phyloP scores from a whole-genome alignment of 2,888 invertebrate species.

The Erebia aethiops region DNA sequence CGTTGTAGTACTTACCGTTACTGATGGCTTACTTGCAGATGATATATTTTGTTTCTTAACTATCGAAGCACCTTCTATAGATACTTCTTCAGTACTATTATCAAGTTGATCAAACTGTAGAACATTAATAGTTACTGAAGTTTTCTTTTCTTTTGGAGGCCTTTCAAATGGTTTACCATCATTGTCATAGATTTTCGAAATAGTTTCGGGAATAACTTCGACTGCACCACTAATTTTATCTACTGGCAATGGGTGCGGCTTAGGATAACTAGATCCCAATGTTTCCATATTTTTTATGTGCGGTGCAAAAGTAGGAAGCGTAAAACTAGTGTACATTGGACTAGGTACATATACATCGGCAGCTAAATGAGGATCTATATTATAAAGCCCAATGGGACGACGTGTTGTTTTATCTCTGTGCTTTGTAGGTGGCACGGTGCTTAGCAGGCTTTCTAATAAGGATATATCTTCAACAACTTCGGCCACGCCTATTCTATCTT shows the following conservation, averaged over 20 bases:
- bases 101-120: conserved; percentile 62
- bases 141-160: conserved; percentile 77
- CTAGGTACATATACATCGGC: conserved; percentile 69
- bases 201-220: conserved; percentile 55
- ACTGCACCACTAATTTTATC: conserved; percentile 83
- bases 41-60: conserved; percentile 64
- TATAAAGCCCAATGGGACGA: conserved; percentile 59
- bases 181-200: conserved; percentile 54
- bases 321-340: conserved; percentile 86
- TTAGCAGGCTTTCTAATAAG: conserved; percentile 71
- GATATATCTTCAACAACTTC: conserved; percentile 78
- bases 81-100: conserved; percentile 68
- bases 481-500: conserved; percentile 79
- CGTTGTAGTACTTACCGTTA: conserved; percentile 42
- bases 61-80: conserved; percentile 75
- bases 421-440: conserved; percentile 63
- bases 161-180: conserved; percentile 72
- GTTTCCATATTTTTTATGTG: conserved; percentile 84
- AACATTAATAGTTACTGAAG: conserved; percentile 72
- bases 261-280: conserved; percentile 84
- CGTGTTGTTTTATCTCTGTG: conserved; percentile 61
- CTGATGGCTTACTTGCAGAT: conserved; percentile 40
- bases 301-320: conserved; percentile 85
- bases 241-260: conserved; percentile 87
- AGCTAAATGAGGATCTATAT: conserved; percentile 60